These are phyloP conservation scores for Mormyrus proboscirostris DNA, from an alignment of 2,797 vertebrate species.

Conservation along the genomic window DNA sequence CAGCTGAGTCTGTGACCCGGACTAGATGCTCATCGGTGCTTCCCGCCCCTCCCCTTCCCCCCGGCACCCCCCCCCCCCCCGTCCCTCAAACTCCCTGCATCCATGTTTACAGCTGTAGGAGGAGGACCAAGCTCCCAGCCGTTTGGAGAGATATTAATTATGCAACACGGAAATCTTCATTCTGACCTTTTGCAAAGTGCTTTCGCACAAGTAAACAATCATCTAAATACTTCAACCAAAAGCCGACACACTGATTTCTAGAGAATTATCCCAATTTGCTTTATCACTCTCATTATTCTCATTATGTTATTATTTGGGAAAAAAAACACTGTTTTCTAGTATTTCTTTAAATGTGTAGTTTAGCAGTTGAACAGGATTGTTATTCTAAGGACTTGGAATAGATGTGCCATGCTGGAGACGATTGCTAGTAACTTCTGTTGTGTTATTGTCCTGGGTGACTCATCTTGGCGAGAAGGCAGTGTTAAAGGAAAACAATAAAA, in stretches of 20 bases:
- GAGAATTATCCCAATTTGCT: conserved; percentile 6
- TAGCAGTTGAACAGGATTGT: neutral
- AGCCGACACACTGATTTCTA: neutral
- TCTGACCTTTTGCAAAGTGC: neutral
- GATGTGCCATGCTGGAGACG: neutral
- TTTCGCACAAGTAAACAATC: neutral
- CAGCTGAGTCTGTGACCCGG: neutral
- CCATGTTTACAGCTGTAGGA: neutral
- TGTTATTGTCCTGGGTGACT: neutral
- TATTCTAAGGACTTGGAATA: neutral
- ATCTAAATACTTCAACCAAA: neutral
- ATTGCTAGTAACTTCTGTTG: neutral
- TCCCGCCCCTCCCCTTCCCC: neutral
- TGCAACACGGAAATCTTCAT: neutral
- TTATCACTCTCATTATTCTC: neutral
- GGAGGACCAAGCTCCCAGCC: neutral
- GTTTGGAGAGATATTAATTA: neutral
- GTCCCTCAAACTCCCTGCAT: neutral
- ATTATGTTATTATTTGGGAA: neutral
- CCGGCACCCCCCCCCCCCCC: neutral
- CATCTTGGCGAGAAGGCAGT: neutral
- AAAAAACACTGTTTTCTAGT: neutral
- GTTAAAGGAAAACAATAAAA: neutral
- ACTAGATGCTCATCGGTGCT: neutral
- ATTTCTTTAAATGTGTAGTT: neutral